phyloP scores from a whole-genome alignment of 2,797 vertebrate species.

The Squalus acanthias region DNA sequence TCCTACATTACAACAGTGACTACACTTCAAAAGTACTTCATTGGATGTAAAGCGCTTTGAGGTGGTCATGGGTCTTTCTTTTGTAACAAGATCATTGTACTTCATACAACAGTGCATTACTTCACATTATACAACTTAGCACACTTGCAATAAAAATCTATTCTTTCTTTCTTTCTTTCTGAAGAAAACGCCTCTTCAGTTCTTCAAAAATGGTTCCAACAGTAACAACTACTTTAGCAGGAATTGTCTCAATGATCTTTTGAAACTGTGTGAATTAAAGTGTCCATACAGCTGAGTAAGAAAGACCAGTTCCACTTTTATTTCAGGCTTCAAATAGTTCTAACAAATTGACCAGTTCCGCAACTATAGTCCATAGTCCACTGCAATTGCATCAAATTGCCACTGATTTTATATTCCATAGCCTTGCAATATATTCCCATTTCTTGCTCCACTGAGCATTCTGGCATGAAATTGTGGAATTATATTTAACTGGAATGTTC shows the following conservation, averaged over 20 bases:
- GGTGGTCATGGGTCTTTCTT: no score
- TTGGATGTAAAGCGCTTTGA: no score
- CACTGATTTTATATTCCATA: constrained; percentile 17
- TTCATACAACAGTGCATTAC: no score
- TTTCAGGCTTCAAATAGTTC: not conserved
- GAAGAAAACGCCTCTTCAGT: not conserved
- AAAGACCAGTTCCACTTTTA: not conserved
- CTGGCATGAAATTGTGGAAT: not conserved
- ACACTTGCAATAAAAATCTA: no score
- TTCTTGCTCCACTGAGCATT: constrained; percentile 9
- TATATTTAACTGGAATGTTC: constrained; percentile 6
- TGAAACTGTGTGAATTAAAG: not conserved
- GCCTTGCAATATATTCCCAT: not conserved
- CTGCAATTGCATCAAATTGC: not conserved
- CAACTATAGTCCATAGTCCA: not conserved
- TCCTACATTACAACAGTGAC: no score
- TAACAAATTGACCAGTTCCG: not conserved
- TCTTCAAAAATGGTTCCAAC: not conserved
- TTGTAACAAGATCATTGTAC: no score
- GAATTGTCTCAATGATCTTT: not conserved
- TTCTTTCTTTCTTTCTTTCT: no score
- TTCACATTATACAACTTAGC: no score
- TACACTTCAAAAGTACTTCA: no score
- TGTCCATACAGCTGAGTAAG: not conserved
- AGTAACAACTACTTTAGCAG: not conserved